Base-by-base conservation (phyloP, 2,888 invertebrate genomes). In the Oscheius sp. region DNA sequence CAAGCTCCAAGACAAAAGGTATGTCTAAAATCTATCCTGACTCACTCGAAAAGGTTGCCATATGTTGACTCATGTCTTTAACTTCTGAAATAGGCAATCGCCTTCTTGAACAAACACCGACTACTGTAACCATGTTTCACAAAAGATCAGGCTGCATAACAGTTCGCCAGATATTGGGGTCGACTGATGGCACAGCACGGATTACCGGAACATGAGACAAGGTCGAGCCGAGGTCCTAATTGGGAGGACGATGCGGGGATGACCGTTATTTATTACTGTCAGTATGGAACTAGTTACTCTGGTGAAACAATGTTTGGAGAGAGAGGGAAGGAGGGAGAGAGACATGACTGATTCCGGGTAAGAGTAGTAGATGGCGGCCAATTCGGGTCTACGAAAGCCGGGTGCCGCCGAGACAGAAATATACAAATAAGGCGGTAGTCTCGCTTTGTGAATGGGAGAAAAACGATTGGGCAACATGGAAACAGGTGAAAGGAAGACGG, bases 201-300 rank as follows among this genome's bases (percentile, higher is more conserved):
- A 63, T 63, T 63, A 63, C 63, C 33, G 29, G 48, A 5, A 42
- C 42, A 42, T 53, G 13, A n/a, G 63, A 63, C 63, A 63, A 63
- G 63, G 63, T 63, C 63, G 63, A 47, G n/a, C 42, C 42, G 42
- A 7, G 13, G 48, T 21, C 21, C 48, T 63, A 63, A 63, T 63
- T 63, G 47, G 63, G 63, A 63, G 63, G 50, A 42, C 42, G 47
- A 63, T 63, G 48, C 63, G 63, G 48, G 63, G 63, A 63, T 63
- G 63, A 50, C 63, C 47, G 63, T 63, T 50, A 63, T 63, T 63
- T 63, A 63, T 63, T 48, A 48, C 48, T 42, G 42, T 42, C 42
- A 42, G 42, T 42, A 42, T 42, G 63, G 47, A 63, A 63, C 63
- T 47, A 47, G 47, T 63, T 48, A 58, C 7, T 7, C 48, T 63